These are phyloP conservation scores for Hemistola chrysoprasaria DNA, from an alignment of 2,888 invertebrate species.

Conservation along the genomic window DNA sequence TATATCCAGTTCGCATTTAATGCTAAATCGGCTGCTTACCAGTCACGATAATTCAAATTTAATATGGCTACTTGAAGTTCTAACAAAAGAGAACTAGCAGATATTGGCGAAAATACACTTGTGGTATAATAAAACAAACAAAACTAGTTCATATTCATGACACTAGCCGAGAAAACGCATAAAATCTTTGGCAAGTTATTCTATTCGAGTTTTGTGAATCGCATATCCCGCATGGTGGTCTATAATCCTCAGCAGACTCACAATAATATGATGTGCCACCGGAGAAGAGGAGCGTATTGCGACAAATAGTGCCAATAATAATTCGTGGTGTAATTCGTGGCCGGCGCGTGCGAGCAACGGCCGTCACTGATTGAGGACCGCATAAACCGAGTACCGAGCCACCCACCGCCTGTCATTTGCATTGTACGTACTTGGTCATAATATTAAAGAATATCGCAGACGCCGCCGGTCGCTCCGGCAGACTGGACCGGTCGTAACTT, in stretches of 20 bases:
- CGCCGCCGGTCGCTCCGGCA: constrained; percentile 11
- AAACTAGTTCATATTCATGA: constrained; percentile 25
- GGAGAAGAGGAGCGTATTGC: constrained; percentile 43
- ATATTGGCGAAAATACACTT: neutral
- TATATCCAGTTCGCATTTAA: constrained; percentile 31
- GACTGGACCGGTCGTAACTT: constrained; percentile 20
- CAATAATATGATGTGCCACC: constrained; percentile 41
- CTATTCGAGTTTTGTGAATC: constrained; percentile 23
- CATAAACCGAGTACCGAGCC: constrained; percentile 64
- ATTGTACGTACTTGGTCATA: constrained; percentile 45
- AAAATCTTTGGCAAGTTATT: constrained; percentile 26
- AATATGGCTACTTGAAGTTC: no score
- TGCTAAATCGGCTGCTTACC: constrained; percentile 2
- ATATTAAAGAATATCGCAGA: constrained; percentile 38
- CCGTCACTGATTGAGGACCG: constrained; percentile 67
- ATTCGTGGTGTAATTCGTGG: constrained; percentile 52
- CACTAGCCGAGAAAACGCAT: constrained; percentile 18
- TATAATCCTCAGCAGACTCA: constrained; percentile 31
- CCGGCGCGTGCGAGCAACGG: constrained; percentile 68
- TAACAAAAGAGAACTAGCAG: no score
- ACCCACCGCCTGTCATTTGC: constrained; percentile 65
- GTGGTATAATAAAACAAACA: constrained; percentile 18
- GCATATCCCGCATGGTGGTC: constrained; percentile 39
- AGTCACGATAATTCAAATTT: no score
- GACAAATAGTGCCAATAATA: constrained; percentile 69